These are phyloP conservation scores for Mactra quadrangularis DNA, from an alignment of 1,140 invertebrate species.

Conservation along the genomic window DNA sequence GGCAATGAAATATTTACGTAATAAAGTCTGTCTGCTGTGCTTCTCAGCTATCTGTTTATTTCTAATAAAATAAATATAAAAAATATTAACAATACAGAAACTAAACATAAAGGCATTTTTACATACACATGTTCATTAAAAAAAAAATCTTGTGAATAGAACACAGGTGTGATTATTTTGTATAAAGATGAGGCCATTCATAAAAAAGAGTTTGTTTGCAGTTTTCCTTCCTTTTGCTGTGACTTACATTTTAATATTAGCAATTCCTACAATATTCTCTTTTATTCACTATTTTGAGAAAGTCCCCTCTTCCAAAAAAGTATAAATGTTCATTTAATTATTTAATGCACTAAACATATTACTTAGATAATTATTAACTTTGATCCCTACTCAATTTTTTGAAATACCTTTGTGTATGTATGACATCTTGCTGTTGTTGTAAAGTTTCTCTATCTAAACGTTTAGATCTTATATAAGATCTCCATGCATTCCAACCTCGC, in stretches of 20 bases:
- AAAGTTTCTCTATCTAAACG: constrained; percentile 72
- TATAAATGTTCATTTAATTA: no score
- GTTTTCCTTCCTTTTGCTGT: no score
- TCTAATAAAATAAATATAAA: constrained; percentile 62
- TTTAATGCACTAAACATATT: no score
- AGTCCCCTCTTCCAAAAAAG: no score
- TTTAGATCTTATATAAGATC: constrained; percentile 67
- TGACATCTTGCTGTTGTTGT: constrained; percentile 72
- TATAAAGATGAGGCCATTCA: no score
- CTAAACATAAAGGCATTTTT: not conserved
- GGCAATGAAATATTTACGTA: constrained; percentile 74
- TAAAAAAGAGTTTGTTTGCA: no score
- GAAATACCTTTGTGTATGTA: constrained; percentile 78
- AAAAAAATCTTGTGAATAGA: not conserved
- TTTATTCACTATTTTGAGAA: no score
- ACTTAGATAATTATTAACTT: no score
- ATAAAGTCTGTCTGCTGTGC: constrained; percentile 68
- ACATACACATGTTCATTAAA: not conserved
- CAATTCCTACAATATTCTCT: no score
- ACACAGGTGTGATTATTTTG: not conserved
- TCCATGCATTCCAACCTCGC: constrained; percentile 81
- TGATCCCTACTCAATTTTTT: no score
- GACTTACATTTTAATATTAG: no score
- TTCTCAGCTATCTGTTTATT: constrained; percentile 74
- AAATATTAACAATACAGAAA: no score